A percentile compares a stretch with the other conserved stretches of the same genome.
These are phyloP conservation scores for Andrena camellia DNA, from an alignment of 2,888 invertebrate species.

Conservation along the genomic window DNA sequence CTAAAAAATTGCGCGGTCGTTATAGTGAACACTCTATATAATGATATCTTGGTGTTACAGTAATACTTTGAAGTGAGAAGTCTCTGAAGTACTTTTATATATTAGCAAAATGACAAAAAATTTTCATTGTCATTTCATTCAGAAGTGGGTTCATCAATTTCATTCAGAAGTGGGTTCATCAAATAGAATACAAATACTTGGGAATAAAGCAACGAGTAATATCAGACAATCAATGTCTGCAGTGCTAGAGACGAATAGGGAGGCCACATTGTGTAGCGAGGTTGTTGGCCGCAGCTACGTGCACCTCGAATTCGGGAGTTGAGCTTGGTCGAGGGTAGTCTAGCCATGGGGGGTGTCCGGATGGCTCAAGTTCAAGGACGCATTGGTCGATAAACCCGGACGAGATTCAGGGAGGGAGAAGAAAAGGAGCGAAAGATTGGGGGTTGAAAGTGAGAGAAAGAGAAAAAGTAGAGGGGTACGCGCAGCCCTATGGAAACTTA, in stretches of 20 bases:
- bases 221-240: constrained; percentile 11
- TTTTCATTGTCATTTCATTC: no score
- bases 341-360: constrained; percentile 79
- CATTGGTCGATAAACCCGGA: constrained; percentile 79
- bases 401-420: constrained; percentile 59
- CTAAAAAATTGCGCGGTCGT: no score
- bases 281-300: constrained; percentile 65
- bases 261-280: constrained; percentile 41
- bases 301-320: constrained; percentile 72
- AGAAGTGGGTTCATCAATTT: no score
- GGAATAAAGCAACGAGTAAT: not conserved
- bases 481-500: not conserved
- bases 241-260: constrained; percentile 14
- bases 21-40: no score
- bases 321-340: constrained; percentile 78
- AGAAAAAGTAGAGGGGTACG: constrained; percentile 37
- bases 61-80: no score
- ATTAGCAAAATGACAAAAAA: no score
- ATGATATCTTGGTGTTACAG: no score
- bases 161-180: no score
- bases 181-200: not conserved
- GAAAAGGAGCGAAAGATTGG: constrained; percentile 53
- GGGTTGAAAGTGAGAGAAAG: constrained; percentile 4
- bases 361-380: constrained; percentile 81
- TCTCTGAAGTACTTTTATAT: no score